phyloP scores from a whole-genome alignment of 2,113 vertebrate genomes.

The western clawed frog (Xenopus tropicalis) region DNA sequence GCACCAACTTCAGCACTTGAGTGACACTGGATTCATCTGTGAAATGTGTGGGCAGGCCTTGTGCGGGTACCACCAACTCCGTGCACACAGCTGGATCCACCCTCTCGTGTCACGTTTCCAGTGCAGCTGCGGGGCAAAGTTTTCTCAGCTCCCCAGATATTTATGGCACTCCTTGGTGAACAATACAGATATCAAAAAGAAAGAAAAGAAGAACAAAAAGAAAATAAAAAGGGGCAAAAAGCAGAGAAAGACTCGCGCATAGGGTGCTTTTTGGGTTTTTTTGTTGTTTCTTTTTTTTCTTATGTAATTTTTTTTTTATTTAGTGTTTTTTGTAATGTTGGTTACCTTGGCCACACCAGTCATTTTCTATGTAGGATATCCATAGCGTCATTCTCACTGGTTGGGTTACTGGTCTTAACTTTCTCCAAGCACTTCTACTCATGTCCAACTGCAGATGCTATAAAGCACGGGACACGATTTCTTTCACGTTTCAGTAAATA shows the following conservation, averaged over 20 bases:
- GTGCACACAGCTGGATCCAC: slow-evolving; percentile 43
- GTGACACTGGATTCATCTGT: slow-evolving; percentile 65
- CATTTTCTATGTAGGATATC: too few relatives aligned
- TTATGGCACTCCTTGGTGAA: slow-evolving; percentile 72
- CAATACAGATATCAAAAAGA: slow-evolving; percentile 8
- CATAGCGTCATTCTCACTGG: too few relatives aligned
- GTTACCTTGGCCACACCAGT: too few relatives aligned
- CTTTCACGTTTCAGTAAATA: too few relatives aligned
- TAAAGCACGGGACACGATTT: too few relatives aligned
- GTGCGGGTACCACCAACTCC: slow-evolving; percentile 47
- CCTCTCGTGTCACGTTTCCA: slow-evolving; percentile 52
- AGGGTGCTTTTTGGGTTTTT: too few relatives aligned
- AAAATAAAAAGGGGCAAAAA: background rate
- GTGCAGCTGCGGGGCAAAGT: slow-evolving; percentile 65
- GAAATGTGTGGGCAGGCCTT: slow-evolving; percentile 59
- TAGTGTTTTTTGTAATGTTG: background rate
- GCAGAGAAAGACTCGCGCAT: background rate
- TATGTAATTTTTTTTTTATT: too few relatives aligned
- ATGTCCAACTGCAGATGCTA: too few relatives aligned
- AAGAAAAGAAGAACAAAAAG: background rate
- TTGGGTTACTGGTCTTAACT: too few relatives aligned
- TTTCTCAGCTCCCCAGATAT: slow-evolving; percentile 63
- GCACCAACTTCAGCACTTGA: slow-evolving; percentile 68
- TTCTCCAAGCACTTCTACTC: too few relatives aligned
- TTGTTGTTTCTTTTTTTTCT: background rate